Percentiles rank a stretch among this genome's conserved stretches.
phyloP scores from a whole-genome alignment of 1,140 invertebrate species.

The Ylistrum balloti region DNA sequence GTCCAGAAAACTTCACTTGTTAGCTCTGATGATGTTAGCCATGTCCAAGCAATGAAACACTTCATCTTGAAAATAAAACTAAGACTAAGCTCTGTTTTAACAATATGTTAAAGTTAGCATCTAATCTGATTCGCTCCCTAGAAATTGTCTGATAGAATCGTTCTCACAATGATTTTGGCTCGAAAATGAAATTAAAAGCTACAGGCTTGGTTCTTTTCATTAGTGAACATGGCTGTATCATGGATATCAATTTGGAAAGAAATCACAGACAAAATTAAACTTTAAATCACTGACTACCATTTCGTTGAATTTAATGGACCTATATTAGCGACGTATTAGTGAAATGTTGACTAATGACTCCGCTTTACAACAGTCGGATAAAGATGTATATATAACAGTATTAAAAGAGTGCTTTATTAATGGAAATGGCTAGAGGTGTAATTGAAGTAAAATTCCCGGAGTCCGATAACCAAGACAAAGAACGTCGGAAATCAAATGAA shows the following conservation, averaged over 20 bases:
- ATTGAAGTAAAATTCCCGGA: slow-evolving; percentile 11
- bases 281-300: slow-evolving; percentile 1
- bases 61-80: neutral
- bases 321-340: slow-evolving; percentile 18
- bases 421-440: slow-evolving; percentile 13
- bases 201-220: neutral
- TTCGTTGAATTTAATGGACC: neutral
- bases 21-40: neutral
- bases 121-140: neutral
- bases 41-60: neutral
- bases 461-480: slow-evolving; percentile 25
- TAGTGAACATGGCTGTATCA: neutral
- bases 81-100: neutral
- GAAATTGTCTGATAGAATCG: neutral
- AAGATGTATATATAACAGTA: neutral
- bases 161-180: slow-evolving; percentile 8
- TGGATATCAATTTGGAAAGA: slow-evolving; percentile 39
- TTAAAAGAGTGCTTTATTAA: neutral
- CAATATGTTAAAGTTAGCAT: neutral
- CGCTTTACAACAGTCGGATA: neutral
- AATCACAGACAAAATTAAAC: slow-evolving; percentile 16
- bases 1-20: neutral
- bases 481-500: neutral
- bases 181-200: slow-evolving; percentile 18
- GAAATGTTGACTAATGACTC: neutral